phyloP scores from a whole-genome alignment of 2,888 invertebrate species.

The Andrena chrysosceles region DNA sequence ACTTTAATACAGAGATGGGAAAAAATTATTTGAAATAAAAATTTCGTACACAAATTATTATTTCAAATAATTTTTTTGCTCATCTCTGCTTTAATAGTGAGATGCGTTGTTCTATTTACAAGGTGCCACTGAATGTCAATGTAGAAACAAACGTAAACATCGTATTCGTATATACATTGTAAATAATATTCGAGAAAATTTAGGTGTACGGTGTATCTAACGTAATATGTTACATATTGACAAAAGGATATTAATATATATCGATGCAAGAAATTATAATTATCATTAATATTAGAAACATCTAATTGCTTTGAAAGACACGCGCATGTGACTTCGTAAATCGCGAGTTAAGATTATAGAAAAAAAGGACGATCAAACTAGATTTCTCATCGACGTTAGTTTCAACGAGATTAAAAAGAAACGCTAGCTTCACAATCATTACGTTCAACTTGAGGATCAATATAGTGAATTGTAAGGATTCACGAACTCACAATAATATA shows the following conservation, averaged over 20 bases:
- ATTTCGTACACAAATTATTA: no score
- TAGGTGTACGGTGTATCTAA: conserved; percentile 46
- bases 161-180: conserved; percentile 53
- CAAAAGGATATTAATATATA: conserved; percentile 39
- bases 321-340: conserved; percentile 11
- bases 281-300: conserved; percentile 35
- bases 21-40: no score
- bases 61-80: no score
- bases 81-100: conserved; percentile 7
- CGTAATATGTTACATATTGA: conserved; percentile 29
- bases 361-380: conserved; percentile 52
- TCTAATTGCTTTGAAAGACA: conserved; percentile 11
- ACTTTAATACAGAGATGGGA: background rate
- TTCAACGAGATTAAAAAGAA: conserved; percentile 1
- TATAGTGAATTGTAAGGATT: background rate
- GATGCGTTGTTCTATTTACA: conserved; percentile 21
- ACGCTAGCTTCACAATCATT: conserved; percentile 21
- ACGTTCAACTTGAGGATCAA: conserved; percentile 10
- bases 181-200: conserved; percentile 56
- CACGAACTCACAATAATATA: background rate
- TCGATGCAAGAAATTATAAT: conserved; percentile 23
- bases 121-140: conserved; percentile 44
- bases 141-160: conserved; percentile 40
- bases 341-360: conserved; percentile 32
- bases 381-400: background rate